Evolutionary conservation across 2,113 vertebrate genomes (phyloP), one percentile per base, ranked within the genome.

Genomic region (Micromys minutus): DNA sequence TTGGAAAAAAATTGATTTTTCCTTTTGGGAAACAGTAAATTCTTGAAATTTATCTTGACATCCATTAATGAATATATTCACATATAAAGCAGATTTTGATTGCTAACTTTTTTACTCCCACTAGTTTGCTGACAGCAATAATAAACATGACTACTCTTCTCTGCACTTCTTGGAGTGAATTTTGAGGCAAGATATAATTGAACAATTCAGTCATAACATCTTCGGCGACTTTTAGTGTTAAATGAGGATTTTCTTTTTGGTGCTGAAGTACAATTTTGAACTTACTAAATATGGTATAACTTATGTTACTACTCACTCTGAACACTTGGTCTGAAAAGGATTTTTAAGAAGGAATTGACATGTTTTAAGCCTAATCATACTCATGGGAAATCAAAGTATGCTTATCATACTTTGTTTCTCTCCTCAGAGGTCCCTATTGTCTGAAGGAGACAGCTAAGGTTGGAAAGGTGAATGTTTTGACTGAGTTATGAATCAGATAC

Each of bases 121-220:
- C 16, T 63, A 57, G 50, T 42, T 90, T 96, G n/a, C 75, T 21
- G 83, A n/a, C 52, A 45, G 39, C 17, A 81, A 7, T 67, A 90
- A 90, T 26, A 57, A 79, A 76, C 80, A 75, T 6, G 83, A 61
- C 22, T 29, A 61, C 36, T 42, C 55, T 15, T 83, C 76, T 4
- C 69, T 71, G 19, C 87, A 79, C 93, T 84, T 74, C 47, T 42
- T 52, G 21, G 52, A 90, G 67, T 95, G 59, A 21, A 85, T 91
- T 93, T 52, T 3, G 31, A 57, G 42, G 24, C 7, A 67, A 63
- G 7, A 63, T 22, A 57, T 7, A 47, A 34, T 34, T 86, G 71
- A 93, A 47, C 57, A 42, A 83, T 16, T 61, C 0, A 16, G 13
- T 42, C 55, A 42, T 57, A 83, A 61, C 12, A 29, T 26, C n/a